Evolutionary conservation across 92 coral and sea anemone genomes (phyloP), one percentile per base, ranked within the genome.

Genomic region (Phenganax marumi): DNA sequence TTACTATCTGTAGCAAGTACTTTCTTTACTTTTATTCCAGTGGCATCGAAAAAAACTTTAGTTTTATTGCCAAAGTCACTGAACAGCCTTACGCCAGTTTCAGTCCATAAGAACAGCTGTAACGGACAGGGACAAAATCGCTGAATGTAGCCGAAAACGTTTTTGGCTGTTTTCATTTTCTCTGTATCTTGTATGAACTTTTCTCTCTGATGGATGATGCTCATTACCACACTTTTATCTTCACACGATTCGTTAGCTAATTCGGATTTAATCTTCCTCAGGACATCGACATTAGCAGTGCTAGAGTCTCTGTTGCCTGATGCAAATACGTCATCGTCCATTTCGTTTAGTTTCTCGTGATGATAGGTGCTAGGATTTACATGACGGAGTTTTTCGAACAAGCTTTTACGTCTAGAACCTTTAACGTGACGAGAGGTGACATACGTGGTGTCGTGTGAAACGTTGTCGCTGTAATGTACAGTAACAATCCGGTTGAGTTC

Each of bases 61-160:
- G 56, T 60, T 46, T 56, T 26, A 12, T 74, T 51, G 13, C 73
- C 70, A 47, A 87, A 47, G 73, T 76, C 86, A 24, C 82, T 85
- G 84, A 84, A 87, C 5, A 82, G 53, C 4, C 87, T 57, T 46
- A 86, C 50, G 18, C 81, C 85, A 43, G 89, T 76, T 51, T 86
- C 89, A 8, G 86, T 86, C 86, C 81, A 86, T 60, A 81, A 47
- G 77, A 82, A 24, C 48, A 52, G 49, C 24, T n/a, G 43, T 57
- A 78, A 52, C 49, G 76, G 85, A 49, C 46, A 81, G 48, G 56
- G 50, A 77, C 39, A 74, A 19, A 79, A 60, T 65, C 75, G 68
- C 47, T 76, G 84, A 18, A 84, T 24, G 24, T 84, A 84, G 14
- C 87, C 87, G 75, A 75, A 75, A 24, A 76, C 22, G 69, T 84